phyloP scores from a whole-genome alignment of 2,113 vertebrate species.

The Mohoua ochrocephala region DNA sequence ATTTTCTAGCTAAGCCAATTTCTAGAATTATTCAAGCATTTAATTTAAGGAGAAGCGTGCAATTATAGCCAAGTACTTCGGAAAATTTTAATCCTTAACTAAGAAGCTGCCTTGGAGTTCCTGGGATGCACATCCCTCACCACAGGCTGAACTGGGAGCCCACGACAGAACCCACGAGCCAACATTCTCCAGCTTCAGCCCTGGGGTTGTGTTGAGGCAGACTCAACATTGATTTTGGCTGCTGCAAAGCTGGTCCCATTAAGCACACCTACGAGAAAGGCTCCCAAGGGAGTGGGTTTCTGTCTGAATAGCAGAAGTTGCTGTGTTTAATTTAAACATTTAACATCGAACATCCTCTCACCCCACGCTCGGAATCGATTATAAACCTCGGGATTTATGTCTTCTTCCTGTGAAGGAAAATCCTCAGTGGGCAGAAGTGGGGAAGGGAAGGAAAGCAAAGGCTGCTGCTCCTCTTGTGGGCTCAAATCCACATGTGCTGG shows the following conservation, averaged over 20 bases:
- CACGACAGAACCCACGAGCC: neutral
- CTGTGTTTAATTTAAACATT: neutral
- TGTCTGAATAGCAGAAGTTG: neutral
- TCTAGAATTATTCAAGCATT: constrained; percentile 9
- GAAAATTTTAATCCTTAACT: neutral
- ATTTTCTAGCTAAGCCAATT: neutral
- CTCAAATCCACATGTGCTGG: neutral
- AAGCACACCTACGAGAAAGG: neutral
- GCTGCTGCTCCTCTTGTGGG: neutral
- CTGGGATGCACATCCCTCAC: neutral
- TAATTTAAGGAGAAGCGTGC: neutral
- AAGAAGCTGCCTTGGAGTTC: neutral
- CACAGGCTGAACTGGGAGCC: neutral
- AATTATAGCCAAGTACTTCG: neutral
- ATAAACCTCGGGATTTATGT: neutral
- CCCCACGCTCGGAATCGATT: neutral
- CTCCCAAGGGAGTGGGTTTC: neutral
- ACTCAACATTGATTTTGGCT: neutral
- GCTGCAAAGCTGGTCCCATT: neutral
- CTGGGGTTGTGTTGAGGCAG: accelerated
- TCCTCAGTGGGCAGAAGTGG: neutral
- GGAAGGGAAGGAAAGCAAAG: neutral
- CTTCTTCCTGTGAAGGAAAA: neutral
- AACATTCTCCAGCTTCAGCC: neutral
- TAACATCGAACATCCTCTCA: neutral